Evolutionary conservation across 2,797 vertebrate genomes (phyloP).

Genomic region (Leucoraja ocellata): DNA sequence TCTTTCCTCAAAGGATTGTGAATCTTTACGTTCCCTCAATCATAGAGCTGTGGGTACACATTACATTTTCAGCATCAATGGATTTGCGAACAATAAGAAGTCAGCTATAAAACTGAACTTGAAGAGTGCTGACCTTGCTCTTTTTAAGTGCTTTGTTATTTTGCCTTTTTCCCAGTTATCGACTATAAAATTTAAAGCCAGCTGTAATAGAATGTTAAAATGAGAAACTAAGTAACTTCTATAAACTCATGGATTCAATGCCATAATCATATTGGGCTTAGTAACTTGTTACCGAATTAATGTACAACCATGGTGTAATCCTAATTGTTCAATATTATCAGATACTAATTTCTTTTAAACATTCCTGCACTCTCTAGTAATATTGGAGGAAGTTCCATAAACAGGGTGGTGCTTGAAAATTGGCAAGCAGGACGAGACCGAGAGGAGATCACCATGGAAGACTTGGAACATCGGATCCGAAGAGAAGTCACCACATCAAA

Average conservation of each 20-base stretch:
- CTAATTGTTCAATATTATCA: background rate
- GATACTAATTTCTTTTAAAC: background rate
- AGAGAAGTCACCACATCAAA: conserved; percentile 59
- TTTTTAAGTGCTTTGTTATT: too few relatives aligned
- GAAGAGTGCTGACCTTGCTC: too few relatives aligned
- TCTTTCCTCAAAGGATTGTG: too few relatives aligned
- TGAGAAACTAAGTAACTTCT: background rate
- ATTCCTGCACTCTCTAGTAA: conserved; percentile 60
- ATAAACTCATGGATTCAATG: background rate
- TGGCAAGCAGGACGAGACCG: conserved; percentile 75
- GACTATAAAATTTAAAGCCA: background rate
- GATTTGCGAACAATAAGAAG: background rate
- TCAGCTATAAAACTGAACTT: too few relatives aligned
- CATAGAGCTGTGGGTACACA: too few relatives aligned
- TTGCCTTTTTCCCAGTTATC: background rate
- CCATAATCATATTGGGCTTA: background rate
- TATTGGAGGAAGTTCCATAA: conserved; percentile 76
- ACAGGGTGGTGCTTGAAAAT: conserved; percentile 76
- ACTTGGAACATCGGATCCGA: conserved; percentile 69
- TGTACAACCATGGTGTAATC: background rate
- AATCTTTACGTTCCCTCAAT: too few relatives aligned
- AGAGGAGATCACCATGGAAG: conserved; percentile 80
- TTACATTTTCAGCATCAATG: too few relatives aligned
- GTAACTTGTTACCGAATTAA: background rate
- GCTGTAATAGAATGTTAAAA: background rate